These are phyloP conservation scores for Diabrotica virgifera DNA, from an alignment of 1,140 invertebrate genomes.

Conservation along the genomic window DNA sequence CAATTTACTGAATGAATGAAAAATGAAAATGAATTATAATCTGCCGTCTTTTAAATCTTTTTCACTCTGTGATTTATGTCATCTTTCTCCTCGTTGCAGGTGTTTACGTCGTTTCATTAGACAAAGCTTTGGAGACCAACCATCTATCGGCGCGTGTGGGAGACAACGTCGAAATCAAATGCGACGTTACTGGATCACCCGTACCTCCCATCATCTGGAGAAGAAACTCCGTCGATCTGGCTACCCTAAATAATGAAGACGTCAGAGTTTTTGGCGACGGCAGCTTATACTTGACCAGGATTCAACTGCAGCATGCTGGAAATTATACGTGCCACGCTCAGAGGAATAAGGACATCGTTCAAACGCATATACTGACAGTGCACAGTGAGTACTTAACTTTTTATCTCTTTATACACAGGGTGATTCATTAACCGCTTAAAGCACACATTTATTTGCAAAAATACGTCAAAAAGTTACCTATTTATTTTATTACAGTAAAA, in stretches of 20 bases:
- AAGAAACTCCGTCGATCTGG: conserved; percentile 65
- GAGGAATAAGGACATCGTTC: conserved; percentile 70
- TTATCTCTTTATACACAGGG: neutral
- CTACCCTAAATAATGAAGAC: conserved; percentile 62
- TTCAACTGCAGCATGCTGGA: conserved; percentile 73
- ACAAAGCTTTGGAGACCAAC: conserved; percentile 72
- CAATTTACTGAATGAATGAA: too few species aligned
- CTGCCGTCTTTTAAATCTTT: too few species aligned
- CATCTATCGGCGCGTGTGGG: conserved; percentile 66
- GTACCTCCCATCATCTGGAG: conserved; percentile 72
- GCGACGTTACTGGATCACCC: conserved; percentile 70
- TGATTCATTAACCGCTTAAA: neutral
- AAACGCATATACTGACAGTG: conserved; percentile 73
- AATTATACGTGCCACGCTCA: conserved; percentile 80
- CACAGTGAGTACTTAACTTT: conserved; percentile 62
- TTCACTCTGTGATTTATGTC: neutral
- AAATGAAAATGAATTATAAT: too few species aligned
- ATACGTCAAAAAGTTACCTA: too few species aligned
- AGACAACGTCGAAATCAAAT: conserved; percentile 79
- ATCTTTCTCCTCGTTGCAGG: conserved; percentile 49
- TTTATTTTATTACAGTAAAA: too few species aligned
- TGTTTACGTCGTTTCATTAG: conserved; percentile 69
- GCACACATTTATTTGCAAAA: too few species aligned
- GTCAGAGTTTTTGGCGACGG: conserved; percentile 70
- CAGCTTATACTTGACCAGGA: conserved; percentile 70